Conservation (phyloP, 1,140 invertebrate species). For the Ips typographus region DNA sequence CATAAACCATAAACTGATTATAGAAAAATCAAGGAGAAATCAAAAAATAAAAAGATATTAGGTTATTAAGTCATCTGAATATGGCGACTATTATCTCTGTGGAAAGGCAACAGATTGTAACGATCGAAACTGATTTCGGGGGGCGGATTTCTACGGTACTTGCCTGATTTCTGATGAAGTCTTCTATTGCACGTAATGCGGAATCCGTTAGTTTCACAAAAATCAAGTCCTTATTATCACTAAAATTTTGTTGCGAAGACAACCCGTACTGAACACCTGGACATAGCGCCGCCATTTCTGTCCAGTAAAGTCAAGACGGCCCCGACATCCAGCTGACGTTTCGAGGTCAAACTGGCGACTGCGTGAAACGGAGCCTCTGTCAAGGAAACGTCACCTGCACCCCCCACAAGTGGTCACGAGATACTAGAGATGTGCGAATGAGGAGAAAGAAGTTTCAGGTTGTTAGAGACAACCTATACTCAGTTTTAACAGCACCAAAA, state of each 20-base stretch:
- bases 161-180: constrained; percentile 83
- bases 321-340: constrained; percentile 50
- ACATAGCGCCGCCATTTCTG: constrained; percentile 90
- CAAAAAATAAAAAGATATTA: constrained; percentile 45
- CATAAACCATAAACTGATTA: no score
- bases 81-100: constrained; percentile 48
- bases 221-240: constrained; percentile 85
- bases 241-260: constrained; percentile 82
- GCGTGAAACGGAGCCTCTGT: constrained; percentile 34
- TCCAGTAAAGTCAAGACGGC: constrained; percentile 37
- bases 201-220: constrained; percentile 95
- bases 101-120: constrained; percentile 47
- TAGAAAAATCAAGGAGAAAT: constrained; percentile 19
- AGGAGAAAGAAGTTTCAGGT: no score
- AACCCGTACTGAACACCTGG: constrained; percentile 94
- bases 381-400: constrained; percentile 18
- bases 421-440: no score
- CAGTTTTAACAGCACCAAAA: no score
- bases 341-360: constrained; percentile 39
- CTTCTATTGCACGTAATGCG: constrained; percentile 85
- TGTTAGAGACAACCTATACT: no score
- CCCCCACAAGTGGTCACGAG: background rate
- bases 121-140: constrained; percentile 28
- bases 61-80: constrained; percentile 53
- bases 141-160: constrained; percentile 56